phyloP scores from a whole-genome alignment of 2,888 invertebrate genomes.

The Litoditis marina region DNA sequence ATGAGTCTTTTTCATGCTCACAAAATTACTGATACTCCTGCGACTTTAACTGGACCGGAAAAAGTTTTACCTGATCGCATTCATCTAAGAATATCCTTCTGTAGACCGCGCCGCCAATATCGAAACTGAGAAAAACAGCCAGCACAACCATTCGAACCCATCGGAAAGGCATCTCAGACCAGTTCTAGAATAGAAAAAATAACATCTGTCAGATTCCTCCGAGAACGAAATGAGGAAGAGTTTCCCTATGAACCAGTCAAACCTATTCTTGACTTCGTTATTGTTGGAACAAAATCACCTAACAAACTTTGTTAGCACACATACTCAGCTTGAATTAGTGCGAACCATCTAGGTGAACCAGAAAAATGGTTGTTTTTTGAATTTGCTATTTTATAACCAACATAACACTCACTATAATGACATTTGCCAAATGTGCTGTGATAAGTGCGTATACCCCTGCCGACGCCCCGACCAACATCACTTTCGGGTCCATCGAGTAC shows the following conservation, averaged over 20 bases:
- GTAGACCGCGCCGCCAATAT: constrained; percentile 86
- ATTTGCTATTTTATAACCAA: background rate
- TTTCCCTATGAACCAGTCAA: too few species aligned
- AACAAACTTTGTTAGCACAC: background rate
- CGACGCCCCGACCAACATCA: constrained; percentile 70
- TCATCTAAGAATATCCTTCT: constrained; percentile 75
- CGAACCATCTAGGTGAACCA: background rate
- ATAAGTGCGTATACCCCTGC: constrained; percentile 64
- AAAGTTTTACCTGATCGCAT: constrained; percentile 72
- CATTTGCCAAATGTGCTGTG: constrained; percentile 64
- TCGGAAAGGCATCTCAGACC: constrained; percentile 92
- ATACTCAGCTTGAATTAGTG: background rate
- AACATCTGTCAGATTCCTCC: too few species aligned
- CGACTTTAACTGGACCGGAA: background rate
- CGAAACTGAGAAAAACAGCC: constrained; percentile 76
- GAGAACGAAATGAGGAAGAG: too few species aligned
- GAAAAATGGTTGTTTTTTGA: background rate
- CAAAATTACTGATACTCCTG: background rate
- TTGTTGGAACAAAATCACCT: background rate
- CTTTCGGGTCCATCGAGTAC: constrained; percentile 65
- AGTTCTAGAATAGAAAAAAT: constrained; percentile 73
- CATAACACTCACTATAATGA: constrained; percentile 61
- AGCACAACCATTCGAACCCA: constrained; percentile 80
- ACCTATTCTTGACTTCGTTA: too few species aligned
- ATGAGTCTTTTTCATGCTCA: too few species aligned